Conservation (phyloP, 1,140 invertebrate genomes). For the Zaprionus tsacasi region DNA sequence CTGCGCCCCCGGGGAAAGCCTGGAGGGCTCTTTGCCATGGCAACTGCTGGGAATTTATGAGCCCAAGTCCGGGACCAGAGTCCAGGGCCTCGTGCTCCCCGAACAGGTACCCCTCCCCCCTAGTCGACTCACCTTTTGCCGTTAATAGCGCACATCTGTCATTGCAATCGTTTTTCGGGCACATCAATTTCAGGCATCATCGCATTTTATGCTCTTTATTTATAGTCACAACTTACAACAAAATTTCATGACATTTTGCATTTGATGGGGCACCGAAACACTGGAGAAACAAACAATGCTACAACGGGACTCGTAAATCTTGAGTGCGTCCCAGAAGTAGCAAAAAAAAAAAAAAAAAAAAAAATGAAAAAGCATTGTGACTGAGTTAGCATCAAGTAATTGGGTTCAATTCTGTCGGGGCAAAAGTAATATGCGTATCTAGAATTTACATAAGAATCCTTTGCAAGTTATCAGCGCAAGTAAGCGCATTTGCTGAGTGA, state of each 20-base stretch:
- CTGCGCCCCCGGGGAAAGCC: conserved; percentile 27
- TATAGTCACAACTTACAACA: conserved; percentile 41
- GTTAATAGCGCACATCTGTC: conserved; percentile 57
- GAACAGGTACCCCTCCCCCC: neutral
- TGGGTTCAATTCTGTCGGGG: neutral
- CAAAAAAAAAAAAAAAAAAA: neutral
- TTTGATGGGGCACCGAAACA: conserved; percentile 23
- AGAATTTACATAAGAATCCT: neutral
- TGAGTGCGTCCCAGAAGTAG: neutral
- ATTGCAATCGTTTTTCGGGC: conserved; percentile 53
- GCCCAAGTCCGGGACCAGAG: neutral
- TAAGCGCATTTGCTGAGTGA: neutral
- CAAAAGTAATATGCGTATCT: neutral
- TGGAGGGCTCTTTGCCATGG: conserved; percentile 13
- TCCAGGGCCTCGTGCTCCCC: neutral
- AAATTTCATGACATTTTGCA: conserved; percentile 10
- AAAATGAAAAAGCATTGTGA: neutral
- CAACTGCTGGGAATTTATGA: conserved; percentile 46
- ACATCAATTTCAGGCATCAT: conserved; percentile 49
- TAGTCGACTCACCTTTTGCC: conserved; percentile 28
- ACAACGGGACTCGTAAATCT: conserved; percentile 2
- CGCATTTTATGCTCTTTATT: conserved; percentile 42
- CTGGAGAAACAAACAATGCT: no score
- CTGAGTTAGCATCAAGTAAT: neutral
- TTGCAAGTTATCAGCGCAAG: neutral